Evolutionary conservation across 2,113 vertebrate genomes (phyloP).

Genomic region (Notothenia coriiceps): DNA sequence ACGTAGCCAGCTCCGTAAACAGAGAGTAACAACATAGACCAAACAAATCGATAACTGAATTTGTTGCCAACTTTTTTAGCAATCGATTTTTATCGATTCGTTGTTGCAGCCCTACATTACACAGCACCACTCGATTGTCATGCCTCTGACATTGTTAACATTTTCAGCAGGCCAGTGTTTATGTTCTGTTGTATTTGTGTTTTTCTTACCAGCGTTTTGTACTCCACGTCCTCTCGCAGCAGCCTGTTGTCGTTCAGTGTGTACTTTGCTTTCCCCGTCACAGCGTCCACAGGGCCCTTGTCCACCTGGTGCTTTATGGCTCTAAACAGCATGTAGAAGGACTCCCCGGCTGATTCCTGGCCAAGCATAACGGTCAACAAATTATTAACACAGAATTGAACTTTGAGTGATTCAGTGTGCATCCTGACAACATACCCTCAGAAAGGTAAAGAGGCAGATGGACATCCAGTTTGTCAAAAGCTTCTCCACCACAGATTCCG

Average conservation of each 20-base stretch:
- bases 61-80: too few relatives aligned
- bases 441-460: slow-evolving; percentile 94
- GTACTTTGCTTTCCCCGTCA: slow-evolving; percentile 97
- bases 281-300: slow-evolving; percentile 96
- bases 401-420: neutral
- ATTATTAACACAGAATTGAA: neutral
- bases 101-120: too few relatives aligned
- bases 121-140: too few relatives aligned
- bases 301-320: slow-evolving; percentile 99
- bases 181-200: neutral
- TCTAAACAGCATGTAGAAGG: slow-evolving; percentile 97
- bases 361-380: slow-evolving; percentile 31
- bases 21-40: too few relatives aligned
- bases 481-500: slow-evolving; percentile 97
- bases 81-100: too few relatives aligned
- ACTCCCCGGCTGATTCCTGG: slow-evolving; percentile 95
- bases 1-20: too few relatives aligned
- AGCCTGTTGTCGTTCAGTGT: slow-evolving; percentile 97
- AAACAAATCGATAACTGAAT: too few relatives aligned
- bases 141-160: too few relatives aligned
- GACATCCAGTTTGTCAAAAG: slow-evolving; percentile 99
- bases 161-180: neutral
- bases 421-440: slow-evolving; percentile 86
- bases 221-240: slow-evolving; percentile 95
- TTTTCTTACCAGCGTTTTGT: slow-evolving; percentile 91